Evolutionary conservation across 2,113 vertebrate species (phyloP), one percentile per base, ranked within the genome.

Genomic region (Zosterops borbonicus): DNA sequence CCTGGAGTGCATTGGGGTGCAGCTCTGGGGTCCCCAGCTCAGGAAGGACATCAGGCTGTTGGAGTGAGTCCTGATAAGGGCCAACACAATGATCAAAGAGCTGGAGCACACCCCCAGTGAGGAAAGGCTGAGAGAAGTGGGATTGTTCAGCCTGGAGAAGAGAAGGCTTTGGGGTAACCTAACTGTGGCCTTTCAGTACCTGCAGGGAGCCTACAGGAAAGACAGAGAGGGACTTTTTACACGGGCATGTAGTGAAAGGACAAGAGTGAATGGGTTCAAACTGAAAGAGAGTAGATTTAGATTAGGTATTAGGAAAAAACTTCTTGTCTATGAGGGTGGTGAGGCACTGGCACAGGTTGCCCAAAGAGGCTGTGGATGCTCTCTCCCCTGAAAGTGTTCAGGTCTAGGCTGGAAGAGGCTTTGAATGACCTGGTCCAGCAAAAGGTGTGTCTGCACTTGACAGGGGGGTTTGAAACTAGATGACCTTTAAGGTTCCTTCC

Each of bases 31-130:
- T 31, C 21, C 29, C 50, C 35, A 56, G 42, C 35, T 37, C 19
- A 21, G 37, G 23, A 39, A 39, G 39, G 16, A 14, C 24, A 42
- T 42, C 6, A 13, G 3, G 19, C 19, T 52, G 33, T 14, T 59
- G 60, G 37, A 89, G 9, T 0, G 0, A n/a, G 46, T 46, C 33
- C 46, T n/a, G 33, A 17, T 3, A 9, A 52, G 17, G 23, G 23
- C 52, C 60, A 67, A 20, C 15, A 35, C 0, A 5, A 25, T 29
- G 16, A 41, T 25, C n/a, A 35, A 55, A 60, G 41, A 24, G 17
- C 5, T 53, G n/a, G 39, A 75, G 20, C 39, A 53, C 6, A 5
- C 8, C 24, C 35, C 6, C 47, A 27, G 4, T 18, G 24, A 60
- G 25, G 17, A 69, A 41, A 55, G 53, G 24, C 55, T 62, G n/a